These are phyloP conservation scores for Platycheirus rosarum DNA, from an alignment of 2,888 invertebrate genomes.

Conservation along the genomic window DNA sequence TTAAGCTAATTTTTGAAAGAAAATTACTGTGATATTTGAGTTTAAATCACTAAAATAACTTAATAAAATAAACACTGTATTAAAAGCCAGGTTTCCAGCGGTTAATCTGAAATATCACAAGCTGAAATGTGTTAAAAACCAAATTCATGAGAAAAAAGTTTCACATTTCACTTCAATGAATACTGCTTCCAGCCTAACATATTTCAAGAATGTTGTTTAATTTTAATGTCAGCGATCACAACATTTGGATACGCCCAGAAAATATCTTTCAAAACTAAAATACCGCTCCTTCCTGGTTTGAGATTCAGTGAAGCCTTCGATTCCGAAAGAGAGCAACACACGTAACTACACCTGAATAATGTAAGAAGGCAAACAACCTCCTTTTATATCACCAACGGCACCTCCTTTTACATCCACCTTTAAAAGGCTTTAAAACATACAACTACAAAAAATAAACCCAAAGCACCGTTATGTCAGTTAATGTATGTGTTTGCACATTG, in stretches of 20 bases:
- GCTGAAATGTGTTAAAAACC: too few species aligned
- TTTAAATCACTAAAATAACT: too few species aligned
- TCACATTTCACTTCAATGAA: too few species aligned
- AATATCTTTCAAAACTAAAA: slow-evolving; percentile 37
- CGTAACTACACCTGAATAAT: not conserved
- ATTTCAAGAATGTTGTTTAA: not conserved
- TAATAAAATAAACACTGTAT: too few species aligned
- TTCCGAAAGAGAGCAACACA: not conserved
- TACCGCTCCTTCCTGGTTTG: slow-evolving; percentile 12
- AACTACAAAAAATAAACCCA: slow-evolving; percentile 14
- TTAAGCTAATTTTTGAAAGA: too few species aligned
- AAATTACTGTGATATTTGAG: too few species aligned
- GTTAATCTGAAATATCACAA: too few species aligned
- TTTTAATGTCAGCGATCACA: slow-evolving; percentile 57
- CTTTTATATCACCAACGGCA: slow-evolving; percentile 44
- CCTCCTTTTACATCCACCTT: slow-evolving; percentile 43
- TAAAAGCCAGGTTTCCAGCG: too few species aligned
- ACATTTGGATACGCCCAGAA: slow-evolving; percentile 51
- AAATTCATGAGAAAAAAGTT: too few species aligned
- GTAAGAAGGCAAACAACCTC: slow-evolving; percentile 21
- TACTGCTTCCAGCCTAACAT: too few species aligned
- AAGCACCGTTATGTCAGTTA: slow-evolving; percentile 58
- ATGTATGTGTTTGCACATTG: slow-evolving; percentile 49
- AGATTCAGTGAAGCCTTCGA: not conserved
- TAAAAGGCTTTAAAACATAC: slow-evolving; percentile 47